Evolutionary conservation across 2,888 invertebrate genomes (phyloP), one percentile per base, ranked within the genome.

Genomic region (Melanophora roralis): DNA sequence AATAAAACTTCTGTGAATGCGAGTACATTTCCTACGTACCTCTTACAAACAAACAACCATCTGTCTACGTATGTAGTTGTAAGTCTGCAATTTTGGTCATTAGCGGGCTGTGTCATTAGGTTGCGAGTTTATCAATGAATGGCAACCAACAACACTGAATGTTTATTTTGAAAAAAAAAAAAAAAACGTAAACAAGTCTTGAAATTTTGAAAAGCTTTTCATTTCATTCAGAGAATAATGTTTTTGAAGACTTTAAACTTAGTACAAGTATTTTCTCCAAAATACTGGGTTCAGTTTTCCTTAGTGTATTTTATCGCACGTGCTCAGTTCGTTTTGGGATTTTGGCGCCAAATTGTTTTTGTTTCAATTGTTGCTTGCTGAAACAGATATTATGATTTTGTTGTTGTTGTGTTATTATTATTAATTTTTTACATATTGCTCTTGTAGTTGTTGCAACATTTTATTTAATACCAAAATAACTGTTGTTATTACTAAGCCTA

Each of bases 311-410:
- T 27, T 6, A 27, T 6, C 1, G 40, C 57, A 53, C 72, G 67
- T 72, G 80, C 80, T 34, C 68, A 55, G 8, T 68, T 23, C 0
- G 0, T 0, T 9, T 47, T 65, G 19, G 27, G 32, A 55, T 71
- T 76, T 80, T 76, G 76, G 80, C 80, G 80, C 80, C 80, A 80
- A 80, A 38, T 68, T 68, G 27, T 60, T 67, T 2, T 67, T 72
- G 47, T 49, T 36, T 38, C 34, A 59, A 59, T 1, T 11, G 16
- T 43, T 53, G 43, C 23, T 59, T 34, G 38, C 57, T 65, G 53
- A 45, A 74, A 53, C 32, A 32, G 27, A 57, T 72, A 51, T n/a
- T n/a, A n/a, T n/a, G 51, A 32, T 51, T 32, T 45, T 60, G n/a
- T n/a, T n/a, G n/a, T 32, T 49, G 36, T 32, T 49, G 36, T 53